Evolutionary conservation across 2,888 invertebrate genomes (phyloP).

Genomic region (Acronicta psi): DNA sequence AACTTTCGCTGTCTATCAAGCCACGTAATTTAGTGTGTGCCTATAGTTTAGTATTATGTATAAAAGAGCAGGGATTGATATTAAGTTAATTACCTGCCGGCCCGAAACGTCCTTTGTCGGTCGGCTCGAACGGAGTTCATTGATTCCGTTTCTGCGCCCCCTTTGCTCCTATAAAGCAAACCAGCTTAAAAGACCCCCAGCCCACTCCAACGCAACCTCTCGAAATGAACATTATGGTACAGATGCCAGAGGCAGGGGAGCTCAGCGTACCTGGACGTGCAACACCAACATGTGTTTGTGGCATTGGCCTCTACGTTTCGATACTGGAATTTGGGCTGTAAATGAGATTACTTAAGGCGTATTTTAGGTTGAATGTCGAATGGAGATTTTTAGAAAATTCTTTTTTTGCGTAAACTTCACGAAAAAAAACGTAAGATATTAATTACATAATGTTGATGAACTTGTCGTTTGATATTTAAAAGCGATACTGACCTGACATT

Average conservation of each 20-base stretch:
- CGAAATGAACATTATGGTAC: conserved; percentile 39
- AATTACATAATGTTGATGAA: conserved; percentile 55
- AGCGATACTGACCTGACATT: conserved; percentile 21
- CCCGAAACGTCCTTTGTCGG: conserved; percentile 87
- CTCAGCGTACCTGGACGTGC: conserved; percentile 66
- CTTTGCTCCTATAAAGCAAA: conserved; percentile 75
- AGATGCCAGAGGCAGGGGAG: conserved; percentile 62
- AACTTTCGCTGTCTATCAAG: conserved; percentile 41
- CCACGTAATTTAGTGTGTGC: conserved; percentile 38
- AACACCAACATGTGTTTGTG: conserved; percentile 84
- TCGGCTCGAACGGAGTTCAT: conserved; percentile 84
- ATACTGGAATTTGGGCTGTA: conserved; percentile 68
- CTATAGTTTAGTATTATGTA: conserved; percentile 64
- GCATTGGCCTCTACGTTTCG: conserved; percentile 76
- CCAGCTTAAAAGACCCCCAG: conserved; percentile 68
- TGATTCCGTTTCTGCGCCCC: conserved; percentile 85
- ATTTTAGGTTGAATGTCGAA: conserved; percentile 39
- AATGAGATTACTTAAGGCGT: conserved; percentile 30
- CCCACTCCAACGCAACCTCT: conserved; percentile 45
- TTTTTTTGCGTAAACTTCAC: conserved; percentile 63
- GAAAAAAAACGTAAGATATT: conserved; percentile 54
- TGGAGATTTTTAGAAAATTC: conserved; percentile 68
- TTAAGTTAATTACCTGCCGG: conserved; percentile 87
- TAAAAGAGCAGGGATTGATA: conserved; percentile 79
- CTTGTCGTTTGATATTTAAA: conserved; percentile 45